Evolutionary conservation across 2,113 vertebrate species (phyloP).

Genomic region (Salvelinus sp.): DNA sequence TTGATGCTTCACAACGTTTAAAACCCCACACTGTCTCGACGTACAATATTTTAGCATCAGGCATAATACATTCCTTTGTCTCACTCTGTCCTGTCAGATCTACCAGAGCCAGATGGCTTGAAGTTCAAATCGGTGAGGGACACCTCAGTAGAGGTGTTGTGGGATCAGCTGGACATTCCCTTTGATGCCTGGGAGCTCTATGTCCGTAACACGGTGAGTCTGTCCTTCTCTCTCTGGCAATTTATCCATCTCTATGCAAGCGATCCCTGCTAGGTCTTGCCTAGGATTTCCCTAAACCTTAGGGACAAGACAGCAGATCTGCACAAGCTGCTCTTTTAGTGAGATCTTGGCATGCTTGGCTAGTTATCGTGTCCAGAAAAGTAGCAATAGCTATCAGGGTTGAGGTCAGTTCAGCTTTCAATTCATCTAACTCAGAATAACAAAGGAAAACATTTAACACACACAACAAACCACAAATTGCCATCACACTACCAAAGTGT

Average conservation of each 20-base stretch:
- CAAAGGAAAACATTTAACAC: too few species aligned
- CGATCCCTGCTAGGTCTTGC: constrained; percentile 7
- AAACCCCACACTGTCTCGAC: neutral
- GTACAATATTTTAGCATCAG: neutral
- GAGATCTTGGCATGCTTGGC: neutral
- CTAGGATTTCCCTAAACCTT: neutral
- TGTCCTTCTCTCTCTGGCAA: constrained; percentile 8
- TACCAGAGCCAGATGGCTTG: constrained; percentile 88
- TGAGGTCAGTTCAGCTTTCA: neutral
- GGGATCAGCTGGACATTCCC: constrained; percentile 88
- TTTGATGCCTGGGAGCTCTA: constrained; percentile 91
- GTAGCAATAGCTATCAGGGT: neutral
- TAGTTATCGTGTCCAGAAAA: neutral
- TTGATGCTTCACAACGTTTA: neutral
- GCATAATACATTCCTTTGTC: constrained; percentile 13
- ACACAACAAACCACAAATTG: too few species aligned
- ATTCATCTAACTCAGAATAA: too few species aligned
- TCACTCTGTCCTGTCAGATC: constrained; percentile 66
- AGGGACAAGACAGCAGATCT: constrained; percentile 12
- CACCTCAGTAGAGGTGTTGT: constrained; percentile 88
- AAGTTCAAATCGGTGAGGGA: constrained; percentile 90
- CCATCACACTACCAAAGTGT: too few species aligned
- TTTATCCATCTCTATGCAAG: constrained; percentile 1
- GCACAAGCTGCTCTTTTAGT: neutral
- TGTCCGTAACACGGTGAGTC: constrained; percentile 85